Evolutionary conservation across 2,888 invertebrate genomes (phyloP).

Genomic region (Griposia aprilina): DNA sequence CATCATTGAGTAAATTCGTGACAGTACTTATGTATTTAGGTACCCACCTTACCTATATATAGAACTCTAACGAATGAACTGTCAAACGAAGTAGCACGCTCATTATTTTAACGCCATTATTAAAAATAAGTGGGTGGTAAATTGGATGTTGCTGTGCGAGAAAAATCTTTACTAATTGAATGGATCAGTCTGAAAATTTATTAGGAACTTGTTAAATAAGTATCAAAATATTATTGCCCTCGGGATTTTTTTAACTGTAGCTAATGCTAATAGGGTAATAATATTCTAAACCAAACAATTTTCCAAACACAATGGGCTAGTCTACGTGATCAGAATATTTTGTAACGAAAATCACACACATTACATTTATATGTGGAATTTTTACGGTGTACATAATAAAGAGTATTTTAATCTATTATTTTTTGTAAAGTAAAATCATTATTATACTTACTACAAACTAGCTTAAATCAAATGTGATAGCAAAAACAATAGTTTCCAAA

Average conservation of each 20-base stretch:
- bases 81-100: not conserved
- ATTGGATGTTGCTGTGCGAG: not conserved
- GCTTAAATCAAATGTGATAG: not conserved
- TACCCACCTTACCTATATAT: not conserved
- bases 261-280: slow-evolving; percentile 13
- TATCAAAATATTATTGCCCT: slow-evolving; percentile 7
- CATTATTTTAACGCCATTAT: slow-evolving; percentile 14
- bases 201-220: not conserved
- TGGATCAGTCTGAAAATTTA: not conserved
- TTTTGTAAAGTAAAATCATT: slow-evolving; percentile 6
- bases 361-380: no score
- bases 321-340: slow-evolving; percentile 35
- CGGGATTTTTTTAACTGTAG: not conserved
- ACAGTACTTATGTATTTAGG: not conserved
- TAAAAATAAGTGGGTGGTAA: not conserved
- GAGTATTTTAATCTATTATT: no score
- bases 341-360: not conserved
- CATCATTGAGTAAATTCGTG: not conserved
- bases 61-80: not conserved
- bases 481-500: not conserved
- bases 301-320: not conserved
- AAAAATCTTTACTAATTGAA: slow-evolving; percentile 21
- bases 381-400: no score
- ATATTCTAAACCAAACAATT: slow-evolving; percentile 33
- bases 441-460: not conserved